Conservation (phyloP, 2,888 invertebrate species). For the Dolomedes plantarius region DNA sequence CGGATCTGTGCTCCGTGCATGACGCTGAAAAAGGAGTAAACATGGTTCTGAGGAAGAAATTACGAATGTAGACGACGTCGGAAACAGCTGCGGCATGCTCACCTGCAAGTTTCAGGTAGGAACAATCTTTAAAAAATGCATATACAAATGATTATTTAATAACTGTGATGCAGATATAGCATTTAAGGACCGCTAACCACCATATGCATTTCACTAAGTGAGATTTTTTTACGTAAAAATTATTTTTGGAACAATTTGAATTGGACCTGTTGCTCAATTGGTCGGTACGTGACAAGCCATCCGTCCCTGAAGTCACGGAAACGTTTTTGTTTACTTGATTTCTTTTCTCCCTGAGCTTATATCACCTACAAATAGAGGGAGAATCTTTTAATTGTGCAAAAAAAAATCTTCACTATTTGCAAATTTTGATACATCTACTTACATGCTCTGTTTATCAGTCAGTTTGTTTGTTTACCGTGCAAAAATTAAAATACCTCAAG, state of each 20-base stretch:
- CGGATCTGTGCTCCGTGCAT: conserved; percentile 14
- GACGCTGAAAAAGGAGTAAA: background rate
- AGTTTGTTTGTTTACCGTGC: background rate
- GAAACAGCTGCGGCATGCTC: background rate
- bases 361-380: background rate
- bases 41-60: background rate
- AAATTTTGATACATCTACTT: conserved; percentile 39
- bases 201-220: conserved; percentile 16
- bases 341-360: conserved; percentile 36
- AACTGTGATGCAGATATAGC: background rate
- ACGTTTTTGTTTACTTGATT: background rate
- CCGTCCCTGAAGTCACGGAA: conserved; percentile 22
- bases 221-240: conserved; percentile 18
- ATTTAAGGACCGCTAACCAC: background rate
- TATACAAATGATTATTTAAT: background rate
- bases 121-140: conserved; percentile 20
- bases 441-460: background rate
- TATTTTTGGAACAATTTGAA: background rate
- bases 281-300: conserved; percentile 16
- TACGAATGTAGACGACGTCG: background rate
- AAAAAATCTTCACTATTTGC: background rate
- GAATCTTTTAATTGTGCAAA: background rate
- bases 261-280: conserved; percentile 23
- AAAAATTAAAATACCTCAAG: background rate
- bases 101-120: conserved; percentile 41